A percentile compares a stretch with the other conserved stretches of the same genome.
These are phyloP conservation scores for Myrmecobius fasciatus DNA, from an alignment of 2,113 vertebrate species.

Conservation along the genomic window DNA sequence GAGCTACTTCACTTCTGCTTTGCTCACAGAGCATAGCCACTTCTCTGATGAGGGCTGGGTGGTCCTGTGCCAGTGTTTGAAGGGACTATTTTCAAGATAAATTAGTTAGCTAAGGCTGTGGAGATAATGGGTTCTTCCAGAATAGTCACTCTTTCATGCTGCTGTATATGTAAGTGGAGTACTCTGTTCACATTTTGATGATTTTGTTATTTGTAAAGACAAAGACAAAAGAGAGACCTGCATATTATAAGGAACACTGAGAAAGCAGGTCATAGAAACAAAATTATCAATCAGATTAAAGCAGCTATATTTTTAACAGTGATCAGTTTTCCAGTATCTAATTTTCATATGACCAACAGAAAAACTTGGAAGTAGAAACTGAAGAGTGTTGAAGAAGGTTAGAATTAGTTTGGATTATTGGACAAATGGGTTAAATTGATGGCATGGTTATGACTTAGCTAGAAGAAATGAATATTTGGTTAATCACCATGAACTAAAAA, in stretches of 20 bases:
- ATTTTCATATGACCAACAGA: not conserved
- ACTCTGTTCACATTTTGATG: not conserved
- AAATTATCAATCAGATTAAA: not conserved
- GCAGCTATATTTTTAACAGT: not conserved
- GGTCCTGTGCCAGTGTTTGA: too few species aligned
- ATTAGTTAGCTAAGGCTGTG: too few species aligned
- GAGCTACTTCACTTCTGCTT: too few species aligned
- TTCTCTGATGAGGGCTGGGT: too few species aligned
- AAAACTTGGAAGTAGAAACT: not conserved
- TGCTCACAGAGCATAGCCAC: too few species aligned
- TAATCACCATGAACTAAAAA: not conserved
- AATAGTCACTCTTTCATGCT: not conserved
- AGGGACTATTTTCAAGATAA: too few species aligned
- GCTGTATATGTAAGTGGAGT: not conserved
- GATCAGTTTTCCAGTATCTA: not conserved
- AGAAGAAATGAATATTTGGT: not conserved
- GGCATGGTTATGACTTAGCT: not conserved
- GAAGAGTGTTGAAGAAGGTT: not conserved
- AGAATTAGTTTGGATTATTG: not conserved
- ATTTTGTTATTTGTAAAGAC: not conserved
- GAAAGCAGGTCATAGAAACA: not conserved
- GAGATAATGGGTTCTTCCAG: not conserved
- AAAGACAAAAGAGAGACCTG: not conserved
- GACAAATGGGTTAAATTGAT: not conserved
- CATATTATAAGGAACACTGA: not conserved